A percentile compares a stretch with the other conserved stretches of the same genome.
phyloP scores from a whole-genome alignment of 2,113 vertebrate species.

The Ailuropoda melanoleuca region DNA sequence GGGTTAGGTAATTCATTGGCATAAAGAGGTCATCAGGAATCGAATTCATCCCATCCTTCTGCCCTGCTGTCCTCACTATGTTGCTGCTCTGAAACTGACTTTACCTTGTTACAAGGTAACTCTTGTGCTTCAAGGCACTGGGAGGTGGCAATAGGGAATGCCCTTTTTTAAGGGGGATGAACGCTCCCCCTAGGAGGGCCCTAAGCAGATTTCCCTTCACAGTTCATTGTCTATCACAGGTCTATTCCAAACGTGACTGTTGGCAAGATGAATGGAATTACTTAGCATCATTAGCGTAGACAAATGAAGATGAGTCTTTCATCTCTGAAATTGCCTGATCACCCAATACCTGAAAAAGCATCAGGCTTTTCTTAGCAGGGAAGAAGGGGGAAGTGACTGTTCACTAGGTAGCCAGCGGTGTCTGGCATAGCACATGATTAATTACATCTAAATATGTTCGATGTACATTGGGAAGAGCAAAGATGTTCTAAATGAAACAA shows the following conservation, averaged over 20 bases:
- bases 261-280: background rate
- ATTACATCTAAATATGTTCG: background rate
- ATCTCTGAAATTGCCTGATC: background rate
- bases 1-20: background rate
- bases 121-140: background rate
- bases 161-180: background rate
- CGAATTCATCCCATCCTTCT: background rate
- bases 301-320: background rate
- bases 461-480: background rate
- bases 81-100: background rate
- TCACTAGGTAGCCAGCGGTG: background rate
- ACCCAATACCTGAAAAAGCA: background rate
- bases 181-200: background rate
- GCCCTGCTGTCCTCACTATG: background rate
- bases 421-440: background rate
- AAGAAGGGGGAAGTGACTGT: background rate
- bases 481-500: slow-evolving; percentile 7
- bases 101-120: background rate
- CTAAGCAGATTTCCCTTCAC: background rate
- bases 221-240: background rate
- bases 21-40: background rate
- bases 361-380: background rate
- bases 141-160: background rate
- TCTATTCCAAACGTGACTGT: background rate
- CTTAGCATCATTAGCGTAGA: background rate